These are phyloP conservation scores for Cataglyphis albicans DNA, from an alignment of 2,888 invertebrate genomes.

Conservation along the genomic window DNA sequence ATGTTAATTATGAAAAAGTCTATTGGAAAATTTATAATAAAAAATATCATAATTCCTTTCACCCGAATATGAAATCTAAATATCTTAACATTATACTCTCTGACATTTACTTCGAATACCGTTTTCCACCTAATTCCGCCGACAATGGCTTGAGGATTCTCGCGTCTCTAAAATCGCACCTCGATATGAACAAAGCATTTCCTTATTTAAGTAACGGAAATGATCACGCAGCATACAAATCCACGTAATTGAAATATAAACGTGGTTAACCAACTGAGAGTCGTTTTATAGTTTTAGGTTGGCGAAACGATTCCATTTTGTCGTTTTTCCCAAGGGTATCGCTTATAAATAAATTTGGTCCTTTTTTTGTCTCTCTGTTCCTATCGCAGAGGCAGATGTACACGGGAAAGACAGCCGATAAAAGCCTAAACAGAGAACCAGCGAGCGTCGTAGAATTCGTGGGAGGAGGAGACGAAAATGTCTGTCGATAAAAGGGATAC, in stretches of 20 bases:
- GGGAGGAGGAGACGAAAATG: conserved; percentile 44
- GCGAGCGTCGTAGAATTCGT: conserved; percentile 62
- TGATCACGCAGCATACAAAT: conserved; percentile 40
- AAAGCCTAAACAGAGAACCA: conserved; percentile 63
- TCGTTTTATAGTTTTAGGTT: conserved; percentile 61
- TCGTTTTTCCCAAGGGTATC: conserved; percentile 54
- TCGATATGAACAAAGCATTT: conserved; percentile 32
- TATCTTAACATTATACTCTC: conserved; percentile 10
- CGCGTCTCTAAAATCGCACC: conserved; percentile 19
- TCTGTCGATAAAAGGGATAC: conserved; percentile 68
- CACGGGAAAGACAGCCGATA: conserved; percentile 61
- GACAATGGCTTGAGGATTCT: conserved; percentile 36
- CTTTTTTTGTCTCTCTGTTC: conserved; percentile 56
- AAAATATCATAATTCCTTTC: neutral
- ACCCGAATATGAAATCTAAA: neutral
- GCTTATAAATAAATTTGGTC: conserved; percentile 71
- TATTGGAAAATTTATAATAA: neutral
- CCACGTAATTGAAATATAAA: conserved; percentile 64
- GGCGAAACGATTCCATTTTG: conserved; percentile 59
- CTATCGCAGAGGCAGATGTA: conserved; percentile 59
- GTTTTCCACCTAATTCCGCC: conserved; percentile 15
- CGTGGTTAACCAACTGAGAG: conserved; percentile 50
- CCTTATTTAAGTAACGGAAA: conserved; percentile 44
- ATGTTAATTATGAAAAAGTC: neutral
- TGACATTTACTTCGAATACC: conserved; percentile 37